phyloP scores from a whole-genome alignment of 2,113 vertebrate species.

The Charadrius vociferus region DNA sequence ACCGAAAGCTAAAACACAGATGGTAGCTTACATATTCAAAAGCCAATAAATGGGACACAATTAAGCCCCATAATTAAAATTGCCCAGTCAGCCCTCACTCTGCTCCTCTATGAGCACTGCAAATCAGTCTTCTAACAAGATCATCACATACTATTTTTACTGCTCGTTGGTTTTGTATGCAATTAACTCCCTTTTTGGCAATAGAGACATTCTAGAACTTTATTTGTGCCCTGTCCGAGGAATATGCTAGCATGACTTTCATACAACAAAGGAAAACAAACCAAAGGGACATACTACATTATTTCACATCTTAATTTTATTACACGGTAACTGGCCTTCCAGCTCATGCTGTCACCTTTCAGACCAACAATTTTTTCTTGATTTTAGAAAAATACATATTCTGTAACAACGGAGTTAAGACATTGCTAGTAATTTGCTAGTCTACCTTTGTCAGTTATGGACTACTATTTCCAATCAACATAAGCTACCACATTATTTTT shows the following conservation, averaged over 20 bases:
- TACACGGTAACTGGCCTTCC: background rate
- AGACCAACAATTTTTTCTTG: background rate
- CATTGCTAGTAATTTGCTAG: background rate
- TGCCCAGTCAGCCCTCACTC: background rate
- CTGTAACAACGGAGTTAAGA: background rate
- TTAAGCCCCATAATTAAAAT: background rate
- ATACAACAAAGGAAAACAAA: background rate
- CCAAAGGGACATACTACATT: background rate
- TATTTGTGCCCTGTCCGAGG: background rate
- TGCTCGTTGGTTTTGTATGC: background rate
- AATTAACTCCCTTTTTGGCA: background rate
- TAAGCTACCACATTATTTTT: background rate
- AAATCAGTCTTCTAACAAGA: background rate
- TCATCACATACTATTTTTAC: background rate
- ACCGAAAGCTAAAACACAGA: background rate
- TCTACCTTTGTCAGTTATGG: background rate
- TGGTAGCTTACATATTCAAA: background rate
- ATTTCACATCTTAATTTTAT: background rate
- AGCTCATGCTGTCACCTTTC: background rate
- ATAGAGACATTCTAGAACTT: background rate
- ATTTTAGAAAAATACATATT: background rate
- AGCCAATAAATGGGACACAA: background rate
- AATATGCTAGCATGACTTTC: background rate
- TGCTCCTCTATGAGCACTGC: background rate
- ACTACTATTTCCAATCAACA: background rate